phyloP scores from a whole-genome alignment of 2,113 vertebrate species.

The Pleuronectes platessa region DNA sequence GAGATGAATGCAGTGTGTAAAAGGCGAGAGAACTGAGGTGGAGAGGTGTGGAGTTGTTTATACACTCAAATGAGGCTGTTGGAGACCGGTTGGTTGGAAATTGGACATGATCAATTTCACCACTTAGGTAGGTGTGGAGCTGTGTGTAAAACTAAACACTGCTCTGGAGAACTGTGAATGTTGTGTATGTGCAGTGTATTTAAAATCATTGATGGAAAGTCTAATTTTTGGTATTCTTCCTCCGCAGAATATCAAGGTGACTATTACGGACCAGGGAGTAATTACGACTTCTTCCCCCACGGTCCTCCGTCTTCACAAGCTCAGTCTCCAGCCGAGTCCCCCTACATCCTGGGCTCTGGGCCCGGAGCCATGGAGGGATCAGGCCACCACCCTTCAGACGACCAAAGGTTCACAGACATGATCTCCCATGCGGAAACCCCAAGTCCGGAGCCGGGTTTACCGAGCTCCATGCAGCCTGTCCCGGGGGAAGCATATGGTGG shows the following conservation, averaged over 20 bases:
- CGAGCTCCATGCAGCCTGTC: conserved; percentile 90
- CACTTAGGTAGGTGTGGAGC: conserved; percentile 51
- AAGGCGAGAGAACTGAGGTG: conserved; percentile 65
- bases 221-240: conserved; percentile 20
- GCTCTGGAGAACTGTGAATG: neutral
- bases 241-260: conserved; percentile 94
- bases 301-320: conserved; percentile 95
- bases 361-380: conserved; percentile 91
- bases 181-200: conserved; percentile 22
- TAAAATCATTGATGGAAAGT: conserved; percentile 7
- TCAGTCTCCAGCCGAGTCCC: conserved; percentile 94
- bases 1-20: conserved; percentile 65
- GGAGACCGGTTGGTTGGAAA: conserved; percentile 66
- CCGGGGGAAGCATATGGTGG: conserved; percentile 93
- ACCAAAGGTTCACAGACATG: conserved; percentile 99
- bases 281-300: conserved; percentile 97
- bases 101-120: conserved; percentile 72
- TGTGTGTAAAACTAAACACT: conserved; percentile 2
- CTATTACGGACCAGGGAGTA: conserved; percentile 92
- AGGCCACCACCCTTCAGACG: conserved; percentile 92
- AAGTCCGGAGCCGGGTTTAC: conserved; percentile 93
- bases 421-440: conserved; percentile 96
- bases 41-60: conserved; percentile 74
- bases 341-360: conserved; percentile 92
- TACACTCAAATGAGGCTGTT: conserved; percentile 71